Evolutionary conservation across 2,113 vertebrate species (phyloP), one percentile per base, ranked within the genome.

Genomic region (Megalops atlanticus): DNA sequence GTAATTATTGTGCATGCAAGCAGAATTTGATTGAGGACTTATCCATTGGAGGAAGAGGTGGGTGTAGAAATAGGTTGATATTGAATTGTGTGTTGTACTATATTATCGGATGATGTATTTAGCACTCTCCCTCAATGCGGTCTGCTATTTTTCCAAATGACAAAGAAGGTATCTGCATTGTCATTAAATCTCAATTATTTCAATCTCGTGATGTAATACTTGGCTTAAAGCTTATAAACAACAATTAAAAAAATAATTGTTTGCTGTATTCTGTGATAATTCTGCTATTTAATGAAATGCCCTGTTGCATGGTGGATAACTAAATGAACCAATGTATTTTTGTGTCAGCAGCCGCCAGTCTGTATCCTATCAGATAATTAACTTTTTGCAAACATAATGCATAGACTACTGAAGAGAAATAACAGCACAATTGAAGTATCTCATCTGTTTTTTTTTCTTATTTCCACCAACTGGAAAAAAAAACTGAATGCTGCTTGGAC

Each of bases 331-430:
- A 91, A 87, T 90, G 85, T 84, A 83, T 94, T 92, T 93, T 90
- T 89, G 87, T 93, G 91, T 93, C 91, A 90, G 86, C 89, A 89
- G 90, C 93, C 92, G 90, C 89, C 87, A 89, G 82, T 69, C 81
- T 92, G 84, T 94, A 93, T 94, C 91, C 93, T 96, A 95, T 94
- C 92, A 95, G 94, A 94, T 95, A 96, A 96, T 96, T 96, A 95
- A 93, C 89, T 94, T 95, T 89, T 91, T 39, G 91, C 91, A 95
- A 94, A 93, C 92, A 90, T 92, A 91, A 92, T 90, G 90, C 78
- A 15, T 89, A 80, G 87, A 91, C 84, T 91, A 85, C 68, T 84
- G 85, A 90, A 88, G 81, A 88, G 88, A 90, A 88, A 72, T 89
- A 91, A 49, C 89, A 87, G 86, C 85, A 92, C 89, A 88, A 85